Evolutionary conservation across 2,113 vertebrate genomes (phyloP), one percentile per base, ranked within the genome.

Genomic region (Bungarus multicinctus): DNA sequence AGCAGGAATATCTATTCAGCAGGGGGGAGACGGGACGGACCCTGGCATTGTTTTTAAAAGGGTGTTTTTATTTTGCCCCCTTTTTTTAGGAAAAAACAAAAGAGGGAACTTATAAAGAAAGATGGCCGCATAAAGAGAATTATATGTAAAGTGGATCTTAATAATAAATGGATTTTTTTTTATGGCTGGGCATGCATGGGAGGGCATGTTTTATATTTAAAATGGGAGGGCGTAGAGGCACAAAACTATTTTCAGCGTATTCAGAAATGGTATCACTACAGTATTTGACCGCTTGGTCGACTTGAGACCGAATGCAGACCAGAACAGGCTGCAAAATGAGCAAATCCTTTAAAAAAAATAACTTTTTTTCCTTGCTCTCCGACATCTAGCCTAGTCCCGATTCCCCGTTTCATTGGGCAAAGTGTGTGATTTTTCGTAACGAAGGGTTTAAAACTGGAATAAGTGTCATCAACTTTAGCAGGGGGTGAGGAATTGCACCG

Each of bases 121-220:
- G 93, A 94, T 95, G 25, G 95, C 97, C 96, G 96, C 94, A 89
- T 92, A 94, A 94, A 94, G 94, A 94, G 95, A 94, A 90, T 52
- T 95, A 96, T 97, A 94, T 97, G 95, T 97, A 96, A 96, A 96
- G 94, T 96, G 94, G 95, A 88, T 96, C 95, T 92, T 90, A 93
- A 94, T 92, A 92, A 94, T 91, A 93, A 97, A 96, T 96, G 94
- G 96, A 58, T 58, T 60, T 60, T 55, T 55, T 95, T 97, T 97
- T 96, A 97, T 97, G 97, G 97, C 97, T 96, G 96, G 94, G 96
- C 95, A 91, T 95, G 90, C 74, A 93, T 91, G 91, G 93, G 94
- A 96, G 94, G 94, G 96, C 96, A 96, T 95, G 94, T 96, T 97
- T 97, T 88, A 55, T 97, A 94, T 94, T 95, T 93, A 91, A 95